Evolutionary conservation across 2,113 vertebrate species (phyloP), one percentile per base, ranked within the genome.

Genomic region (Mormyrus iriodes): DNA sequence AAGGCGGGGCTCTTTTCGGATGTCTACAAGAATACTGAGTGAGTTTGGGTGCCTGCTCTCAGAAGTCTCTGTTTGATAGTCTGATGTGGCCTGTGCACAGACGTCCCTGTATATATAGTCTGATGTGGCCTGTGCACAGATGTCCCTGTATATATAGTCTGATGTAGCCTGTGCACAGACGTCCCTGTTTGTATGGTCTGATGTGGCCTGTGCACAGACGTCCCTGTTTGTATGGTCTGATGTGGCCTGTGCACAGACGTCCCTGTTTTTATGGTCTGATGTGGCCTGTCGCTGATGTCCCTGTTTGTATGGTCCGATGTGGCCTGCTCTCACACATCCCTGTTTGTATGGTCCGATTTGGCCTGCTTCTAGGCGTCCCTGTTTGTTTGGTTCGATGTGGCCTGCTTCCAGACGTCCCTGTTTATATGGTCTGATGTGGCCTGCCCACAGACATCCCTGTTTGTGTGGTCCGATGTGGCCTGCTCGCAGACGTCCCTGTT

Each of bases 1-100:
- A 98, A 96, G 93, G 98, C 98, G 27, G 98, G 98, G 88, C 97
- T 99, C 90, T 99, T 98, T 95, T 99, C 98, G 10, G 98, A 99
- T 17, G 97, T 98, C 91, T 99, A 98, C 95, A 99, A 99, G 96
- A 98, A 95, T 3, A 1, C 53, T 7, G 86, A 88, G 86, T 88
- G 55, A 88, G 86, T 87, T 5, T 39, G 42, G 55, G 39, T 53
- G 73, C 73, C 69, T 76, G 27, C 31, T 35, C 4, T 39, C 1
- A 42, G 27, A 5, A 13, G 19, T 76, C 15, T 6, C 31, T 76
- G 73, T 6, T 42, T 3, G 73, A 79, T 19, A 35, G 31, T 79
- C 35, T 69, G n/a, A 27, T 27, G n/a, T 4, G n/a, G 61, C 61
- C 9, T 31, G 24, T 0, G 2, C 8, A 2, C 55, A n/a, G 21